Conservation (phyloP, 2,113 vertebrate genomes). For the Sminthopsis crassicaudata region DNA sequence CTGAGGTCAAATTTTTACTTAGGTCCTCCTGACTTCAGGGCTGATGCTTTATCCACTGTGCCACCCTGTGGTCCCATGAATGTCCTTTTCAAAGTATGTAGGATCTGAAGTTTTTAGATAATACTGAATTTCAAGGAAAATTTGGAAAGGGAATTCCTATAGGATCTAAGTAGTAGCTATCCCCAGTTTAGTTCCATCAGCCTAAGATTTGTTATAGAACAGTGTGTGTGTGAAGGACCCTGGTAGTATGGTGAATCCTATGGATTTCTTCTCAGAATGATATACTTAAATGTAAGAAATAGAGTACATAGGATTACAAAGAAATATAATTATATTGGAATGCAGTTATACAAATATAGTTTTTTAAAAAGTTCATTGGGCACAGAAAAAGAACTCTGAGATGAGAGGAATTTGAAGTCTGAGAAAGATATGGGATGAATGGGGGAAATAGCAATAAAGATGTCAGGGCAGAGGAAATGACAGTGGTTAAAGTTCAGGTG, state of each 20-base stretch:
- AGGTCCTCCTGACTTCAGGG: no score
- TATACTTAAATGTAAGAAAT: neutral
- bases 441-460: neutral
- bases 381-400: neutral
- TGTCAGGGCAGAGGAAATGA: neutral
- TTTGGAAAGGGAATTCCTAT: neutral
- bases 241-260: neutral
- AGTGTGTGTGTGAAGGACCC: no score
- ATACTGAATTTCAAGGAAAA: slow-evolving; percentile 14
- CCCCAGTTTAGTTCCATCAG: neutral
- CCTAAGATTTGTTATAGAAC: neutral
- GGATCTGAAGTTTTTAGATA: neutral
- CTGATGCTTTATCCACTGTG: no score
- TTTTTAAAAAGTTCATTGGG: neutral
- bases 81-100: neutral
- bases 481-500: neutral
- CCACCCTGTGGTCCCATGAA: neutral
- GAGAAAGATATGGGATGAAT: neutral
- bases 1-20: no score
- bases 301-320: neutral
- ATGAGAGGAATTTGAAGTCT: neutral
- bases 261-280: neutral
- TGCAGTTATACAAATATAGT: neutral
- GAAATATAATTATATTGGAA: neutral
- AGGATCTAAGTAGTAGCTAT: neutral